Evolutionary conservation across 2,888 invertebrate species (phyloP), one percentile per base, ranked within the genome.

Genomic region (Morpho deidamia): DNA sequence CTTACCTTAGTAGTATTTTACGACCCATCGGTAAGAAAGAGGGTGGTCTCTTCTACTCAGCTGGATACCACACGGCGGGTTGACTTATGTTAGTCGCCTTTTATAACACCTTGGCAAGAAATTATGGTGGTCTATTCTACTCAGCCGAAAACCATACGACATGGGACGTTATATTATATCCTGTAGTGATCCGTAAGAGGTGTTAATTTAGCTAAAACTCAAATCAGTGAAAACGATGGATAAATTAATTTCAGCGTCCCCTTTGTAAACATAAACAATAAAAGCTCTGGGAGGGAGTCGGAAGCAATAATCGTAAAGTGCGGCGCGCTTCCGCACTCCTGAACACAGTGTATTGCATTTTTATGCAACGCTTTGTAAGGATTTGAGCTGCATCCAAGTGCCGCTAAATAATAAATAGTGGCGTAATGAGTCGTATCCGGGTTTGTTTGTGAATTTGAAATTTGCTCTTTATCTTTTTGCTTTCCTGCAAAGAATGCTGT

Each of bases 271-370:
- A 75, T 73, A 70, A 68, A 75, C 71, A 78, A 77, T 76, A 75
- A 76, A 73, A 72, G 60, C 65, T 66, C 69, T 63, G 67, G 66
- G 70, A 67, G 75, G 71, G 70, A 70, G 69, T 66, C 72, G 81
- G 80, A 80, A 78, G 78, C 71, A 78, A 81, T 81, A 81, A 79
- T 79, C 81, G 74, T 81, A 81, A 81, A 81, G 70, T 76, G 76
- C 70, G 68, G 71, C 70, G 72, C 71, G 76, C 72, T 69, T 78
- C 70, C 69, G 70, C 70, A 70, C 66, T 69, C 70, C 67, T 64
- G 57, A 60, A 60, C 59, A 59, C 54, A 23, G 44, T 60, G 60
- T 66, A 69, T 70, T 59, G 69, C 67, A 73, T 68, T 72, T 77
- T 74, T 73, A 72, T 73, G 70, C 73, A 71, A 62, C 66, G 72